Evolutionary conservation across 2,888 invertebrate species (phyloP).

Genomic region (Eristalis arbustorum): DNA sequence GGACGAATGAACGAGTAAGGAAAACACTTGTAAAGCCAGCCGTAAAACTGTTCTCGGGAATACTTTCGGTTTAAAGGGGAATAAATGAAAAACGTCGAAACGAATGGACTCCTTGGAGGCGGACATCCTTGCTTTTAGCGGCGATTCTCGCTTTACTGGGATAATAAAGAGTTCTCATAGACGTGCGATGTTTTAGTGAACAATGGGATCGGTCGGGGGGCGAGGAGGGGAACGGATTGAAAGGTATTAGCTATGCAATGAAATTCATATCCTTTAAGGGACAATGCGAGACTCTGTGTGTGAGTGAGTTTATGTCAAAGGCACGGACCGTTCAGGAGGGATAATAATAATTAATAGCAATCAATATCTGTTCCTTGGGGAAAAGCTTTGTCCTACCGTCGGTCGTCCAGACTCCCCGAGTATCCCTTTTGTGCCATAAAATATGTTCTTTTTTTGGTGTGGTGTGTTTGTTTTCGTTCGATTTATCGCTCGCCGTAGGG

Average conservation of each 20-base stretch:
- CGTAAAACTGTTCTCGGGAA: constrained; percentile 12
- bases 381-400: neutral
- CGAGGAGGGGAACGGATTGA: neutral
- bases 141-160: neutral
- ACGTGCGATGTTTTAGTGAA: neutral
- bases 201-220: neutral
- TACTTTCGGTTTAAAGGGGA: neutral
- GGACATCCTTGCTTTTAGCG: neutral
- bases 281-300: neutral
- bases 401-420: neutral
- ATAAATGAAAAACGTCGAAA: neutral
- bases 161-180: neutral
- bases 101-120: neutral
- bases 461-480: neutral
- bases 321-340: constrained; percentile 1
- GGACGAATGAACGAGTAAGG: neutral
- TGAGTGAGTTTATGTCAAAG: neutral
- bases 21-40: neutral
- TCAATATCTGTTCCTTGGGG: constrained; percentile 24
- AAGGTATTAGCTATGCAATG: neutral
- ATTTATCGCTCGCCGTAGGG: neutral
- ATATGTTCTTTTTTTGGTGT: neutral
- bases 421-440: neutral
- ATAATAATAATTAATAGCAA: constrained; percentile 42
- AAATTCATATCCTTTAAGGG: neutral